Evolutionary conservation across 37 sponge, comb jelly and placozoan species (phyloP), one percentile per base, ranked within the genome.

Genomic region (Hexactinellida sp.): DNA sequence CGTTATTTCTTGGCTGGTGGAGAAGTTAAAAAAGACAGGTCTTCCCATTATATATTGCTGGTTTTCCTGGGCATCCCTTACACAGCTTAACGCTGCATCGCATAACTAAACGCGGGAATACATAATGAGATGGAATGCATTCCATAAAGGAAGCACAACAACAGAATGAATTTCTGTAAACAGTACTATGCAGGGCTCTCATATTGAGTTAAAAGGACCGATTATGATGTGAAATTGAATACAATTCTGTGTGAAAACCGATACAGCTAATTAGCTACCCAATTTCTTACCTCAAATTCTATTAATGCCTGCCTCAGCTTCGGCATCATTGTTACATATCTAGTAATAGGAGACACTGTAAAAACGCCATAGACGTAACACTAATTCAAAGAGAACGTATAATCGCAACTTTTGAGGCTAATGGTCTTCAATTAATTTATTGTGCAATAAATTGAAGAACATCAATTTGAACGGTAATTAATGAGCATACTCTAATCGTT

Each of bases 271-370:
- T n/a, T n/a, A n/a, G n/a, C n/a, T n/a, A n/a, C n/a, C n/a, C n/a
- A n/a, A n/a, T 25, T 28, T n/a, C 76, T 10, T 63, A 63, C 76
- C 63, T 95, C 95, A 86, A 95, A 95, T 51, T 95, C 95, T 25
- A 95, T 87, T 54, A 95, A 87, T 24, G 95, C 91, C 85, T 95
- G 95, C 0, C 95, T 86, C 35, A 92, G 88, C 24, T 88, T 83
- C 0, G 95, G 95, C 95, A 95, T 95, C 93, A 95, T 92, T 34
- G 95, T 95, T 25, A 94, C 38, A 38, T 94, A 94, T 23, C 94
- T 94, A 38, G 84, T 71, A 71, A 32, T 71, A 9, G 7, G n/a
- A n/a, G n/a, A n/a, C n/a, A n/a, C n/a, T n/a, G 36, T 13, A 13
- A 25, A 71, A 23, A 25, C 82, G 16, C 7, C 82, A 71, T 34